These are phyloP conservation scores for Zaprionus nigranus DNA, from an alignment of 1,140 invertebrate species.

Conservation along the genomic window DNA sequence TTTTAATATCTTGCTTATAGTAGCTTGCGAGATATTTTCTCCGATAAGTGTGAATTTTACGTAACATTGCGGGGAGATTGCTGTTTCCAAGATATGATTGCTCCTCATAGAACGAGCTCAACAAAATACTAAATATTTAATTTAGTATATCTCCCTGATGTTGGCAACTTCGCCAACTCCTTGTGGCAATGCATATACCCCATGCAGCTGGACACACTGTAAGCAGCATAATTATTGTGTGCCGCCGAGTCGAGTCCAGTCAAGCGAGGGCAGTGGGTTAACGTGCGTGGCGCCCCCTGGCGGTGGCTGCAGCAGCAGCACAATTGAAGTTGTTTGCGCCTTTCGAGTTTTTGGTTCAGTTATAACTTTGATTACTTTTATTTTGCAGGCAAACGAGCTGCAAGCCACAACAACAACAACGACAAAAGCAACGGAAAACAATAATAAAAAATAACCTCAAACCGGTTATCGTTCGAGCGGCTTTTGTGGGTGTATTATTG, in stretches of 20 bases:
- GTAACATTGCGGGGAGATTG: too few species aligned
- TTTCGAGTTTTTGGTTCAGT: slow-evolving; percentile 46
- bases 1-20: too few species aligned
- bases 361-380: slow-evolving; percentile 60
- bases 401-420: slow-evolving; percentile 16
- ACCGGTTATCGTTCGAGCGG: slow-evolving; percentile 57
- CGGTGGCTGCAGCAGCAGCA: slow-evolving; percentile 16
- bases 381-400: slow-evolving; percentile 49
- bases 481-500: slow-evolving; percentile 73
- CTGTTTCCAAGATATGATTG: too few species aligned
- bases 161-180: neutral
- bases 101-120: too few species aligned
- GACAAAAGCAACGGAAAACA: slow-evolving; percentile 15
- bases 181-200: neutral
- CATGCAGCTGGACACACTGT: neutral
- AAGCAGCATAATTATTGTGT: slow-evolving; percentile 57
- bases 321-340: slow-evolving; percentile 61
- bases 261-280: slow-evolving; percentile 75
- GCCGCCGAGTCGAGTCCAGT: slow-evolving; percentile 24
- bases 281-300: slow-evolving; percentile 64
- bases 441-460: slow-evolving; percentile 36
- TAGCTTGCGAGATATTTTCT: too few species aligned
- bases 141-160: neutral
- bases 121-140: neutral
- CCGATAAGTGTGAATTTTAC: too few species aligned